Percentiles rank a stretch among this genome's conserved stretches.
phyloP scores from a whole-genome alignment of 2,797 vertebrate genomes.

The Chelmon rostratus region DNA sequence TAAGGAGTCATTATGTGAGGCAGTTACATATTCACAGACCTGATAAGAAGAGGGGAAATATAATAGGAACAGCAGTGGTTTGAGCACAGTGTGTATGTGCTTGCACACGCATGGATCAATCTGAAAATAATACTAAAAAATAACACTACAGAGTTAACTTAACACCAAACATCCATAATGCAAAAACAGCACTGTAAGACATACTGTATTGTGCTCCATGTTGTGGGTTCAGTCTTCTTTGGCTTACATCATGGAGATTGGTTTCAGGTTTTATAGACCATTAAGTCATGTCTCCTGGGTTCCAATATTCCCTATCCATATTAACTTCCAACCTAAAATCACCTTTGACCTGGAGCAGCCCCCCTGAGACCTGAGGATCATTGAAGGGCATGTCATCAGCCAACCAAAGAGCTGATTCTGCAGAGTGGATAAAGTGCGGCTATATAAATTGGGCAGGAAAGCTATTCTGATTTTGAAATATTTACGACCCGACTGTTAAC shows the following conservation, averaged over 20 bases:
- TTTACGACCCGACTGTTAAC: constrained; percentile 52
- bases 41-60: constrained; percentile 43
- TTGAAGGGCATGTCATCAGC: constrained; percentile 55
- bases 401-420: constrained; percentile 58
- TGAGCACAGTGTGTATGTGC: neutral
- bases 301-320: constrained; percentile 54
- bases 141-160: constrained; percentile 4
- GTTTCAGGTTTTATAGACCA: constrained; percentile 66
- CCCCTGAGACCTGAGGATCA: constrained; percentile 44
- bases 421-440: constrained; percentile 38
- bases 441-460: constrained; percentile 25
- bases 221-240: constrained; percentile 4
- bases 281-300: constrained; percentile 66
- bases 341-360: constrained; percentile 67
- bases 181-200: constrained; percentile 38
- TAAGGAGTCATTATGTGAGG: constrained; percentile 56
- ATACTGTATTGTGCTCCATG: constrained; percentile 21
- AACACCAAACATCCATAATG: constrained; percentile 36
- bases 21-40: constrained; percentile 68
- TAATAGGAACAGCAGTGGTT: constrained; percentile 27
- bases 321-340: constrained; percentile 66
- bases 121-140: constrained; percentile 10
- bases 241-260: constrained; percentile 52
- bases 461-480: constrained; percentile 47
- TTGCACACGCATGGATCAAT: constrained; percentile 1